Conservation (phyloP, 2,113 vertebrate species). For the Brachypteracias leptosomus region DNA sequence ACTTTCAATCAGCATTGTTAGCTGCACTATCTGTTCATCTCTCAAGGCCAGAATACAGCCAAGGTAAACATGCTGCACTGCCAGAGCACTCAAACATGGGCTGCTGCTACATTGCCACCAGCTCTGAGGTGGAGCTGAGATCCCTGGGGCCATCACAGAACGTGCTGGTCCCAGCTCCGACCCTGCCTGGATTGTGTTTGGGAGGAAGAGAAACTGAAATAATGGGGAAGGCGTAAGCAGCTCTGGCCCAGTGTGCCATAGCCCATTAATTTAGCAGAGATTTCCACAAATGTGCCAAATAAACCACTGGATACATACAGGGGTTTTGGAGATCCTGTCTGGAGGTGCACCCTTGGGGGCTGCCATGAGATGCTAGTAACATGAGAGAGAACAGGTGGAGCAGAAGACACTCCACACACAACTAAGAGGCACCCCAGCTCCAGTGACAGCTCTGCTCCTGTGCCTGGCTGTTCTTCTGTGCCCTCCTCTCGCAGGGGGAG, state of each 20-base stretch:
- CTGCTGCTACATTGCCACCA: neutral
- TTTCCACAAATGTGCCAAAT: neutral
- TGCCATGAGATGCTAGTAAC: neutral
- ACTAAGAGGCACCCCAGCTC: neutral
- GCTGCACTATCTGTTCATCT: constrained; percentile 8
- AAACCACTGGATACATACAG: neutral
- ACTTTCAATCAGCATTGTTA: constrained; percentile 13
- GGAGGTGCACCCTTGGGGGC: neutral
- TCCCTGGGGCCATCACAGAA: neutral
- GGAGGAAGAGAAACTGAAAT: neutral
- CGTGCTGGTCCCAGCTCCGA: neutral
- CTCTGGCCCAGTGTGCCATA: neutral
- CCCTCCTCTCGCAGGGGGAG: fast-evolving
- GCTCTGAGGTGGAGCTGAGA: neutral
- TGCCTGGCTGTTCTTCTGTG: neutral
- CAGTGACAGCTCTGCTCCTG: neutral
- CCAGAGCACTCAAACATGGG: neutral
- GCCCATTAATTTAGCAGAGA: neutral
- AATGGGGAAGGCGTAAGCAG: neutral
- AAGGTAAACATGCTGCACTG: constrained; percentile 12
- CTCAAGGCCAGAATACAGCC: neutral
- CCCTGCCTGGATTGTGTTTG: neutral
- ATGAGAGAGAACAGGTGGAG: fast-evolving
- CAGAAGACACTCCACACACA: neutral
- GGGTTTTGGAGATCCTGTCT: neutral